A percentile compares a stretch with the other conserved stretches of the same genome.
phyloP scores from a whole-genome alignment of 2,797 vertebrate genomes.

The Anniella stebbinsi region DNA sequence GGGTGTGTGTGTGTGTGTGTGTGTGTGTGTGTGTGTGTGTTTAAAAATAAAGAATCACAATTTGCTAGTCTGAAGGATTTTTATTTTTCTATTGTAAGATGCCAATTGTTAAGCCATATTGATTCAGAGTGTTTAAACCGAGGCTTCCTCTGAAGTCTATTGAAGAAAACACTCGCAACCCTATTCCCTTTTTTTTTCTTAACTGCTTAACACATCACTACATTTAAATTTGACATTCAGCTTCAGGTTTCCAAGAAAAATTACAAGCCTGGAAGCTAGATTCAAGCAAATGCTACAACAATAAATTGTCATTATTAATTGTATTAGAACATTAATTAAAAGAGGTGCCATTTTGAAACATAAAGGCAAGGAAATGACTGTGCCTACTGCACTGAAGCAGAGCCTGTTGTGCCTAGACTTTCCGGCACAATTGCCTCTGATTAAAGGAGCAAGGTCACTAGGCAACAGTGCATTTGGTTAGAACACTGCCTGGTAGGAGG shows the following conservation, averaged over 20 bases:
- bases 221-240: neutral
- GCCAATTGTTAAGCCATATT: slow-evolving; percentile 12
- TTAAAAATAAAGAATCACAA: slow-evolving; percentile 57
- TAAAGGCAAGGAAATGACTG: neutral
- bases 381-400: neutral
- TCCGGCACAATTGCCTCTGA: neutral
- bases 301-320: neutral
- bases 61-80: slow-evolving; percentile 24
- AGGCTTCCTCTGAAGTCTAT: neutral
- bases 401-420: too few species aligned
- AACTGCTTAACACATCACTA: neutral
- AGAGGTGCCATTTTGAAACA: neutral
- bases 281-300: neutral
- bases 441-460: neutral
- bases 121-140: neutral
- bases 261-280: neutral
- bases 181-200: neutral
- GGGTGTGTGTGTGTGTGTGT: neutral
- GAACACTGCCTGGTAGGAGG: neutral
- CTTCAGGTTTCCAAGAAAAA: neutral
- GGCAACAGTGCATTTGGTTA: neutral
- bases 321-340: neutral
- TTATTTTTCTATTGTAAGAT: slow-evolving; percentile 11
- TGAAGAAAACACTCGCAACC: slow-evolving; percentile 11
- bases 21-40: neutral